Conservation (phyloP, 1,140 invertebrate genomes). For the Eciton burchellii region DNA sequence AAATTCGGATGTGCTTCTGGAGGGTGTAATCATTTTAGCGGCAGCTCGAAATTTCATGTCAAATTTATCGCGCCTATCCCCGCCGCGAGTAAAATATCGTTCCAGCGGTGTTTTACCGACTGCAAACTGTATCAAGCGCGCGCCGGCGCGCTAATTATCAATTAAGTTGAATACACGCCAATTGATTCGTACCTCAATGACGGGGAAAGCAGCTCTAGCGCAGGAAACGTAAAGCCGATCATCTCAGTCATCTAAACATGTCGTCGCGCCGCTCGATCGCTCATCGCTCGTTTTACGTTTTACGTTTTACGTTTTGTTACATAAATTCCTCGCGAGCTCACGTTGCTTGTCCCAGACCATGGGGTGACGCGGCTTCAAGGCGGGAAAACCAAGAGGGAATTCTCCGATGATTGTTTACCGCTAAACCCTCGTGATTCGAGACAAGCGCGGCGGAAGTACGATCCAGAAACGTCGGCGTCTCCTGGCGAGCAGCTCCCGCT, state of each 20-base stretch:
- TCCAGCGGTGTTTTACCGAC: constrained; percentile 58
- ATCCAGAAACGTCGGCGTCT: constrained; percentile 11
- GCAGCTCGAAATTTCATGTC: constrained; percentile 69
- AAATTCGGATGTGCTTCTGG: constrained; percentile 41
- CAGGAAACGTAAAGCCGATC: background rate
- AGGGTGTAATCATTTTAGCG: constrained; percentile 68
- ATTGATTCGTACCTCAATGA: background rate
- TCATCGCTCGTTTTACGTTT: background rate
- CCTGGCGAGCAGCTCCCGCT: constrained; percentile 19
- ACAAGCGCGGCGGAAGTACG: constrained; percentile 12
- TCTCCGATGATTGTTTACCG: constrained; percentile 40
- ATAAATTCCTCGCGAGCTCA: constrained; percentile 10
- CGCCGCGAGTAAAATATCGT: constrained; percentile 58
- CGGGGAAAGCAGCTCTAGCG: too few species aligned
- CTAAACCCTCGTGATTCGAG: constrained; percentile 3
- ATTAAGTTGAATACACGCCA: constrained; percentile 11
- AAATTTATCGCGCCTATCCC: constrained; percentile 62
- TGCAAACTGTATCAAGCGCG: constrained; percentile 56
- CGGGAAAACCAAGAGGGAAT: constrained; percentile 1
- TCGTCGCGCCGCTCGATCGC: background rate
- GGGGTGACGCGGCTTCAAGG: background rate
- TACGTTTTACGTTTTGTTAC: background rate
- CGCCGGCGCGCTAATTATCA: constrained; percentile 30
- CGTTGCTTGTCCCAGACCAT: background rate
- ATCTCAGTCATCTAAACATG: background rate